Evolutionary conservation across 2,113 vertebrate genomes (phyloP), one percentile per base, ranked within the genome.

Genomic region (Sterrhoptilus dennistouni): DNA sequence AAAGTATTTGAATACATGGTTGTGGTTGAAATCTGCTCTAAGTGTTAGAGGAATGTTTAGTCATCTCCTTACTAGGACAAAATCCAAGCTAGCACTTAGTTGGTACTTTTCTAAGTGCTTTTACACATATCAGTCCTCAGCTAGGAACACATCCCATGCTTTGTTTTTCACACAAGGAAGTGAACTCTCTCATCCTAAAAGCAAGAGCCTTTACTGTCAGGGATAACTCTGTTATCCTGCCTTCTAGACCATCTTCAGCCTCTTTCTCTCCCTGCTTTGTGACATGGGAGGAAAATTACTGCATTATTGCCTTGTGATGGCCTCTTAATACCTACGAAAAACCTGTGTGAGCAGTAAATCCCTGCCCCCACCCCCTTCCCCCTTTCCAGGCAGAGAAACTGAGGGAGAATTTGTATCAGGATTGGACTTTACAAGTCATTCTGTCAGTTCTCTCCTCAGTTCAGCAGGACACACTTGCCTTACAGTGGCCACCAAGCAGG

Each of bases 1-100:
- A 53, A 87, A 91, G 78, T 92, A 79, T 89, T 94, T 92, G 70
- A 96, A 91, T 96, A 96, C 75, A 61, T 79, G 72, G 61, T 59
- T 92, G 65, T 74, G 79, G 84, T 93, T 95, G 72, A 96, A 96
- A 87, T 93, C 85, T 96, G 75, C 40, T 69, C 33, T 61, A 57
- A 70, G 72, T 82, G 71, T 90, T 88, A 85, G 81, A 80, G 40
- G 57, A 93, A 83, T 90, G 53, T 95, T 95, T 88, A 94, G 93
- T 94, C 86, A 94, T 90, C 63, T 92, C 78, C 76, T 90, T 89
- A 40, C 60, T 60, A 85, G 89, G 65, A 94, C 90, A 94, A 93
- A 97, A 96, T 92, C 75, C 89, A 79, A 86, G 83, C 64, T 77
- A 95, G 53, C 69, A 36, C 78, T 93, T 88, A 63, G 22, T 53